Conservation (phyloP, 1,140 invertebrate genomes). For the Papilio machaon region DNA sequence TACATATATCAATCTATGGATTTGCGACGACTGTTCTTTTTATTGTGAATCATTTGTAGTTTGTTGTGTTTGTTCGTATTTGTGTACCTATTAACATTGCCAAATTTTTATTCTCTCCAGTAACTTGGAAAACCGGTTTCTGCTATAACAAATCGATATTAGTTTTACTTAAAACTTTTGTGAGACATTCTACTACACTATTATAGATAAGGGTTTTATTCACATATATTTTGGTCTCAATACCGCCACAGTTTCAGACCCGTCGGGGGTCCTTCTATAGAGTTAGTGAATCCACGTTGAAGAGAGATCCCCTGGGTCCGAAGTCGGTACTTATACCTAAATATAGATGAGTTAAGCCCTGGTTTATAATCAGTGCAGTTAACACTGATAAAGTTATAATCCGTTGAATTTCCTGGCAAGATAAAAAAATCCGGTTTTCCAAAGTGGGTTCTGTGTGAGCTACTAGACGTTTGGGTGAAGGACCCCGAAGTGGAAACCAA, state of each 20-base stretch:
- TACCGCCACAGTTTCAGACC: too few relatives aligned
- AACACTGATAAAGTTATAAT: neutral
- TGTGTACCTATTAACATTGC: constrained; percentile 76
- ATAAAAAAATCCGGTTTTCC: constrained; percentile 64
- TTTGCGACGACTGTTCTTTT: constrained; percentile 79
- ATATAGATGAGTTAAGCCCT: too few relatives aligned
- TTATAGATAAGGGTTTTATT: too few relatives aligned
- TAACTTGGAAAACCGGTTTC: constrained; percentile 71
- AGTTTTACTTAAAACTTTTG: neutral
- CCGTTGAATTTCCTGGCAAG: neutral
- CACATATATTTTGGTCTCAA: too few relatives aligned
- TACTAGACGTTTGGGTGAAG: constrained; percentile 76
- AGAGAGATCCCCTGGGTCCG: too few relatives aligned
- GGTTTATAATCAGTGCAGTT: neutral
- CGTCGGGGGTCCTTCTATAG: too few relatives aligned
- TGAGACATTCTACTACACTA: too few relatives aligned
- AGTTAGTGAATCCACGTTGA: too few relatives aligned
- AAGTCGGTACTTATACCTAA: too few relatives aligned
- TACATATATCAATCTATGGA: constrained; percentile 66
- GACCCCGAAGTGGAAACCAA: constrained; percentile 87
- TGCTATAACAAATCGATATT: neutral
- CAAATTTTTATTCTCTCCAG: constrained; percentile 71
- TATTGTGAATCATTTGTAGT: constrained; percentile 78
- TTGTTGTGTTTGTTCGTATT: constrained; percentile 80
- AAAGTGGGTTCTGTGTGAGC: constrained; percentile 63